Percentiles rank a stretch among this genome's conserved stretches.
Conservation (phyloP, 1,140 invertebrate species). For the Lepidurus couesii region DNA sequence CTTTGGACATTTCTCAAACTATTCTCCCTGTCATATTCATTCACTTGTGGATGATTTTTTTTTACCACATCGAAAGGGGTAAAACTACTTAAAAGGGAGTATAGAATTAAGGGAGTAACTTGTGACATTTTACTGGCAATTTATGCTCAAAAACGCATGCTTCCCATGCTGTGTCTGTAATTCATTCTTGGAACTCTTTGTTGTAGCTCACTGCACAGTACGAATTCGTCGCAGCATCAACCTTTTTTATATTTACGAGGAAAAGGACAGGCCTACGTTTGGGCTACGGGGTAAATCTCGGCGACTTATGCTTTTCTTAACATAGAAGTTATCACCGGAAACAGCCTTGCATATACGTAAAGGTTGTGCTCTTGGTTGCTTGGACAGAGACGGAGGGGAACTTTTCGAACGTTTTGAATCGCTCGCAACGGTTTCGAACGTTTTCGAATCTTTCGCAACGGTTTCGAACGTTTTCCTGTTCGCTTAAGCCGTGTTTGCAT, state of each 20-base stretch:
- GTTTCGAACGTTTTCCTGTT: neutral
- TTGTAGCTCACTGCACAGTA: neutral
- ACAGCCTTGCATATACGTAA: neutral
- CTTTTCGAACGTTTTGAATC: neutral
- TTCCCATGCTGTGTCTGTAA: no score
- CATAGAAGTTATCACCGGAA: neutral
- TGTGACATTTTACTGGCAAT: no score
- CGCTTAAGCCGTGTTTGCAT: neutral
- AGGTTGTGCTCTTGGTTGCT: neutral
- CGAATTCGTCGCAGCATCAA: conserved; percentile 9
- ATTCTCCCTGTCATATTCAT: neutral
- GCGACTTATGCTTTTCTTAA: neutral
- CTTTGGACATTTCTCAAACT: conserved; percentile 11
- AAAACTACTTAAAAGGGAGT: neutral
- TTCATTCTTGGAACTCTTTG: no score
- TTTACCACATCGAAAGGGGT: no score
- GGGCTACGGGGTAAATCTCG: neutral
- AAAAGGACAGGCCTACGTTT: neutral
- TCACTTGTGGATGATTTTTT: neutral
- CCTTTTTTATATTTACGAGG: neutral
- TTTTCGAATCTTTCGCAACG: neutral
- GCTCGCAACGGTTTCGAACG: neutral
- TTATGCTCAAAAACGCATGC: no score
- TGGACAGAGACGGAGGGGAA: neutral
- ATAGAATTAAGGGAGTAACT: neutral